Percentiles rank a stretch among this genome's conserved stretches.
Conservation (phyloP, 2,888 invertebrate species). For the Scaptomyza caliginosa region DNA sequence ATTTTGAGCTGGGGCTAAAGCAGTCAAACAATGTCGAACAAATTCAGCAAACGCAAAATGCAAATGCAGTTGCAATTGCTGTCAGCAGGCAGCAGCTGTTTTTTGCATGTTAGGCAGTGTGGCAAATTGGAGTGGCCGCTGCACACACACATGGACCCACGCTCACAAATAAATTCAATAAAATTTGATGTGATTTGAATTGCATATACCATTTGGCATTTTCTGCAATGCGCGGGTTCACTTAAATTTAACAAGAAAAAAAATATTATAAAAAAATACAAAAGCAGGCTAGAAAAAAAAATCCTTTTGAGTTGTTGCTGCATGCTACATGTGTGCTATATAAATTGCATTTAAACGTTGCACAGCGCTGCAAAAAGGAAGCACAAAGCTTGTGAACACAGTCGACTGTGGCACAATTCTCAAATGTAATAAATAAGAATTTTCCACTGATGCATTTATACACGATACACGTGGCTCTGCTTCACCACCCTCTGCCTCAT, state of each 20-base stretch:
- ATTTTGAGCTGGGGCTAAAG: conserved; percentile 12
- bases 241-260: neutral
- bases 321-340: conserved; percentile 14
- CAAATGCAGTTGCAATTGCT: conserved; percentile 27
- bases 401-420: conserved; percentile 38
- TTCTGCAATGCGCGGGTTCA: neutral
- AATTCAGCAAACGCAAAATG: neutral
- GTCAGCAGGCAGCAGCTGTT: conserved; percentile 14
- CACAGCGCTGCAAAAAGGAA: neutral
- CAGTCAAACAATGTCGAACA: conserved; percentile 1
- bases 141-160: conserved; percentile 43
- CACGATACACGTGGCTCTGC: conserved; percentile 14
- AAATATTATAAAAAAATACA: neutral
- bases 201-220: conserved; percentile 9
- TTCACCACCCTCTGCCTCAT: neutral
- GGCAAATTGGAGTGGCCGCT: conserved; percentile 28
- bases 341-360: conserved; percentile 34
- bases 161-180: conserved; percentile 44
- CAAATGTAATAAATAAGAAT: conserved; percentile 67
- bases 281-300: neutral
- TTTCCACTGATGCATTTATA: conserved; percentile 55
- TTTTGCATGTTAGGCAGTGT: conserved; percentile 17
- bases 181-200: conserved; percentile 30
- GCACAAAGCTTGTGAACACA: neutral
- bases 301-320: conserved; percentile 21